phyloP scores from a whole-genome alignment of 2,797 vertebrate genomes.

The Natrix natrix region DNA sequence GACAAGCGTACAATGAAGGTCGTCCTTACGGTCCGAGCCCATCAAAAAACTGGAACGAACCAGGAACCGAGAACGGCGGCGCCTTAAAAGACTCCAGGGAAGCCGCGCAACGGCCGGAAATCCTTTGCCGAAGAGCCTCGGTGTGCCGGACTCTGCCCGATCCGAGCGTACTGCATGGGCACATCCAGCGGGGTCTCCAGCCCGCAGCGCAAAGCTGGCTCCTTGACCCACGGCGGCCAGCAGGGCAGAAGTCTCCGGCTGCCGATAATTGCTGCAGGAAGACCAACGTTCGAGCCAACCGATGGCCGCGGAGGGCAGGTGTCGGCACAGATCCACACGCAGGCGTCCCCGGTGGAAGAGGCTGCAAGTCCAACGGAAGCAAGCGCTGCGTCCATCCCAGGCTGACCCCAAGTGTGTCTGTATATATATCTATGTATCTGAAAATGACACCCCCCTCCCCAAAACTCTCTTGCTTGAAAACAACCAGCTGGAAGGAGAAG shows the following conservation, averaged over 20 bases:
- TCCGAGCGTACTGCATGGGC: neutral
- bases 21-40: slow-evolving; percentile 70
- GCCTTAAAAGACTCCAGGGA: slow-evolving; percentile 39
- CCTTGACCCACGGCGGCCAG: neutral
- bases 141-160: slow-evolving; percentile 8
- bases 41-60: slow-evolving; percentile 36
- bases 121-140: neutral
- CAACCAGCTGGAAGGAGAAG: neutral
- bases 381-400: neutral
- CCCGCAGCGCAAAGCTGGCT: neutral
- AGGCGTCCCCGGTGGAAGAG: neutral
- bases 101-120: neutral
- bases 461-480: slow-evolving; percentile 32
- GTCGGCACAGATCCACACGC: too few relatives aligned
- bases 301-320: neutral
- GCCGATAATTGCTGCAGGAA: neutral
- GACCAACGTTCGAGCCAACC: neutral
- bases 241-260: neutral
- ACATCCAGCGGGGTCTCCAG: too few relatives aligned
- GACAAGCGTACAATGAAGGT: slow-evolving; percentile 70
- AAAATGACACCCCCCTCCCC: neutral
- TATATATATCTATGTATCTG: too few relatives aligned
- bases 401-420: too few relatives aligned
- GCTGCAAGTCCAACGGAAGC: neutral
- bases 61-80: slow-evolving; percentile 23